A percentile compares a stretch with the other conserved stretches of the same genome.
Conservation (phyloP, 2,797 vertebrate genomes). For the Smutsia gigantea region DNA sequence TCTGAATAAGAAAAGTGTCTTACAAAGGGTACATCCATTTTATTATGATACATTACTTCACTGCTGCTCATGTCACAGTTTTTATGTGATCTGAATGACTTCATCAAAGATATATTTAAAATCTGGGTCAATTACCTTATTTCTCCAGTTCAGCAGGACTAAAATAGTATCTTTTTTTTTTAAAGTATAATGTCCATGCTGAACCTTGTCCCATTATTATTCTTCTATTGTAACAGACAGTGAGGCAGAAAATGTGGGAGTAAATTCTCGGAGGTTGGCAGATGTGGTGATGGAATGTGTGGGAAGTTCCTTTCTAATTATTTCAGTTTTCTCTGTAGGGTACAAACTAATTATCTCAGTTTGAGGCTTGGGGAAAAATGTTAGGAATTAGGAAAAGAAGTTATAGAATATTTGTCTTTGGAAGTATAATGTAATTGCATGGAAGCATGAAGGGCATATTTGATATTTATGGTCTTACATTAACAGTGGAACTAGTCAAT, state of each 20-base stretch:
- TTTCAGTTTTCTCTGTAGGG: not conserved
- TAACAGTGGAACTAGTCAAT: not conserved
- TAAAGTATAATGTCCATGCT: not conserved
- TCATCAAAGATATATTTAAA: not conserved
- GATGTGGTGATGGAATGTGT: not conserved
- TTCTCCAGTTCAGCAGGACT: not conserved
- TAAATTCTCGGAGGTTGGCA: not conserved
- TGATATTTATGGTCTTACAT: not conserved
- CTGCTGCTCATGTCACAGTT: not conserved
- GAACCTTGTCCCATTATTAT: not conserved
- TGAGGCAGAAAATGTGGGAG: not conserved
- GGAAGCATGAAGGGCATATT: not conserved
- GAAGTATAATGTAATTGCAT: not conserved
- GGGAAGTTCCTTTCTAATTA: not conserved
- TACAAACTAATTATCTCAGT: not conserved
- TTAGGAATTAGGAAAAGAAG: not conserved
- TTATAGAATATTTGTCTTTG: not conserved
- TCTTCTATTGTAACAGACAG: not conserved
- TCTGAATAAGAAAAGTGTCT: not conserved
- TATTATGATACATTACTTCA: not conserved
- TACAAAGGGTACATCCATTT: not conserved
- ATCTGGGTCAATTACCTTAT: not conserved
- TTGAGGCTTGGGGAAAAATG: not conserved
- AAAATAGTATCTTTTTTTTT: not conserved
- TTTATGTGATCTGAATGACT: not conserved